Percentiles rank a stretch among this genome's conserved stretches.
These are phyloP conservation scores for Pocillopora grandis DNA, from an alignment of 92 coral and sea anemone species.

Conservation along the genomic window DNA sequence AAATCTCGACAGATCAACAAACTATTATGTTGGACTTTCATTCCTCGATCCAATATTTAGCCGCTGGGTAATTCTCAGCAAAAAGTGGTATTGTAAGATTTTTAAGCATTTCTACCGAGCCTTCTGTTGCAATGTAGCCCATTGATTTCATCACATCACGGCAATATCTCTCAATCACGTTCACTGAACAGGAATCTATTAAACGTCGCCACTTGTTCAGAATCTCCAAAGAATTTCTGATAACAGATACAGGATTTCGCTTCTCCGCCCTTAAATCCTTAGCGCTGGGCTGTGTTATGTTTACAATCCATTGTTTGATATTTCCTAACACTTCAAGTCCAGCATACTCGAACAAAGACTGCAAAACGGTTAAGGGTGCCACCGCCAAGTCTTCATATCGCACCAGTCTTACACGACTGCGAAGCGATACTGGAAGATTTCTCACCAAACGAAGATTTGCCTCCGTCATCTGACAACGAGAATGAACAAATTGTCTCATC, in stretches of 20 bases:
- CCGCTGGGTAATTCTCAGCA: constrained; percentile 11
- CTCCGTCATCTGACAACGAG: constrained; percentile 39
- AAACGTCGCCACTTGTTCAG: constrained; percentile 39
- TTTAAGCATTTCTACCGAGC: constrained; percentile 33
- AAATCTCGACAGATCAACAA: not conserved
- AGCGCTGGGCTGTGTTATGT: constrained; percentile 35
- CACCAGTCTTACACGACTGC: constrained; percentile 3
- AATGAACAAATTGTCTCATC: constrained; percentile 26
- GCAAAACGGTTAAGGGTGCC: constrained; percentile 14
- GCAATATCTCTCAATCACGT: constrained; percentile 46
- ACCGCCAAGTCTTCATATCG: constrained; percentile 54
- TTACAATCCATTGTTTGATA: constrained; percentile 38
- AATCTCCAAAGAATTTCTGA: constrained; percentile 31
- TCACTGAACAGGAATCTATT: constrained; percentile 19
- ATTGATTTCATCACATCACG: constrained; percentile 39
- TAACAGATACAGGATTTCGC: constrained; percentile 23
- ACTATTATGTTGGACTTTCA: not conserved
- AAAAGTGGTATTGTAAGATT: constrained; percentile 44
- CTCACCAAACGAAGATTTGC: constrained; percentile 20
- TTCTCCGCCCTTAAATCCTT: not conserved
- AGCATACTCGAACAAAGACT: constrained; percentile 28
- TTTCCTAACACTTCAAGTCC: constrained; percentile 12
- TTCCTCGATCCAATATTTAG: constrained; percentile 13
- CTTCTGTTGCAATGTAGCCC: constrained; percentile 45
- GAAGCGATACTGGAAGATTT: not conserved